Conservation (phyloP, 2,888 invertebrate genomes). For the Pilophorus perplexus region DNA sequence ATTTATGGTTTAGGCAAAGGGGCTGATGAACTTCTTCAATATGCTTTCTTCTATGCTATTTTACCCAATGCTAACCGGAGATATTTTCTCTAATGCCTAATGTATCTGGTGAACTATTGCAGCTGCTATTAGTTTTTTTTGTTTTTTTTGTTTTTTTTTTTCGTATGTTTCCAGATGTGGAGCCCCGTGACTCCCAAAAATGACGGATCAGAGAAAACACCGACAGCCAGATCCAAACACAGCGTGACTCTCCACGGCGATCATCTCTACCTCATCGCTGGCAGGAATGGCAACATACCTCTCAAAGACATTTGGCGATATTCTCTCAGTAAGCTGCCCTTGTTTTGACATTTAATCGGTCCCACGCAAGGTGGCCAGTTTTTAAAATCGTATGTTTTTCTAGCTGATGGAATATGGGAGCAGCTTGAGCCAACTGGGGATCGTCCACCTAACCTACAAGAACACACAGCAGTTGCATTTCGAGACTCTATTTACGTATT, state of each 20-base stretch:
- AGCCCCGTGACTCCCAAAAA: constrained; percentile 59
- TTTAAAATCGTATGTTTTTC: no score
- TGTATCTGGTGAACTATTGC: no score
- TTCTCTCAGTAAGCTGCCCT: constrained; percentile 61
- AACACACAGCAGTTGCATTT: constrained; percentile 78
- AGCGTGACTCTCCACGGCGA: constrained; percentile 74
- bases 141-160: no score
- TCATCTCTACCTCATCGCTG: constrained; percentile 78
- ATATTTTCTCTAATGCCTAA: no score
- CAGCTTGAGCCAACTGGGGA: constrained; percentile 68
- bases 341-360: neutral
- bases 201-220: constrained; percentile 58
- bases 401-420: constrained; percentile 74
- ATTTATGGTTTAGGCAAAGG: no score
- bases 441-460: constrained; percentile 76
- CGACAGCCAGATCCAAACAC: constrained; percentile 76
- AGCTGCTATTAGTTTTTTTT: no score
- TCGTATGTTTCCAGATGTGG: constrained; percentile 60
- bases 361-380: no score
- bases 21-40: no score
- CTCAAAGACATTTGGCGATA: constrained; percentile 84
- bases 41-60: no score
- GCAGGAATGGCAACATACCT: constrained; percentile 77
- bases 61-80: no score
- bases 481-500: constrained; percentile 75